Evolutionary conservation across 1,140 invertebrate genomes (phyloP), one percentile per base, ranked within the genome.

Genomic region (Drosophila arizonae): DNA sequence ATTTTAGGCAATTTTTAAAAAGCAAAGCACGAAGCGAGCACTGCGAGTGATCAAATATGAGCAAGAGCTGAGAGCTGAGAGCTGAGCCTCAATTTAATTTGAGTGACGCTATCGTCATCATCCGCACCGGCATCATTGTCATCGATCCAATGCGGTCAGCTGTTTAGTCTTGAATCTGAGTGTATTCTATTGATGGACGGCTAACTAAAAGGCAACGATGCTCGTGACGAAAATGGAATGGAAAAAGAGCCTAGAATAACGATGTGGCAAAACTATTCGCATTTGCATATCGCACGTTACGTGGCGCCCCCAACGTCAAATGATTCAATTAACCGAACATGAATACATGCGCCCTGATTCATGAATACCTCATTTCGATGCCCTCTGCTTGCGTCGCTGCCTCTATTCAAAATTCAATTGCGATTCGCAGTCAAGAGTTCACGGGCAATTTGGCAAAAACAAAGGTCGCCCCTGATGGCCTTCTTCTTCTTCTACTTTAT

Each of bases 391-490:
- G 21, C 21, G 21, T 21, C 21, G 30, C 30, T 33, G 5, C 8
- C 50, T 6, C 51, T 6, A 24, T 39, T 54, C 4, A 13, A 39
- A 36, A 28, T 24, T 41, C 15, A 62, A 54, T 60, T 58, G 33
- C 41, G 36, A 68, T 69, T 69, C 50, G 28, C 28, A 48, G 46
- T 64, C 60, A 70, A 63, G n/a, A 64, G 72, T 74, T 74, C 72
- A 70, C 52, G 72, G 72, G 52, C 72, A 74, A 74, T 74, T 74
- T 74, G 66, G 66, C 66, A 63, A 63, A 69, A 70, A 70, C 66
- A 63, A 70, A 57, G 57, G 56, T 60, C 55, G 63, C 51, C 4
- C 51, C 28, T 36, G 50, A 9, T 30, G 50, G 46, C 24, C 15
- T 33, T 8, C 33, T 33, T 33, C 33, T 33, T 33, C 33, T 39